These are phyloP conservation scores for Himalopsyche anomala DNA, from an alignment of 2,888 invertebrate genomes.

Conservation along the genomic window DNA sequence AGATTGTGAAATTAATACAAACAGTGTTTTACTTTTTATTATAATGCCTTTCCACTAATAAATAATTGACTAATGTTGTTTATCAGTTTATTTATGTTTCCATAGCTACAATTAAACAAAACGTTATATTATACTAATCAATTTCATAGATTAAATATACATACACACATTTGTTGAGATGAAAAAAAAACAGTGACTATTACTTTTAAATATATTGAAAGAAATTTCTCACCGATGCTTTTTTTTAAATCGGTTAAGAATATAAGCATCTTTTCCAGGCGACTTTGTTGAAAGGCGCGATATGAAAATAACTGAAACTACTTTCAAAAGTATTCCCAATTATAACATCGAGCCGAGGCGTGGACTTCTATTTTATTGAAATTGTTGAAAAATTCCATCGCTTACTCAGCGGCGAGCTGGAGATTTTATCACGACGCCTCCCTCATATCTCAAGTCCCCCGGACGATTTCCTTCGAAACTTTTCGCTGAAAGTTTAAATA, in stretches of 20 bases:
- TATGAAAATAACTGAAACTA: constrained; percentile 33
- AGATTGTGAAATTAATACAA: too few species aligned
- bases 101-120: too few species aligned
- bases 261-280: neutral
- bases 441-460: neutral
- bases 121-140: too few species aligned
- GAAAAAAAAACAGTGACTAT: neutral
- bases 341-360: neutral
- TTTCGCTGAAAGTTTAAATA: constrained; percentile 28
- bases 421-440: constrained; percentile 41
- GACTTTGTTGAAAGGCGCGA: constrained; percentile 8
- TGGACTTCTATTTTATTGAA: constrained; percentile 49
- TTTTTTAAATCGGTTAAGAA: neutral
- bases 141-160: too few species aligned
- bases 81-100: too few species aligned
- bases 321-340: constrained; percentile 49
- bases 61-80: too few species aligned
- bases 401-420: constrained; percentile 33
- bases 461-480: neutral
- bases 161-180: too few species aligned
- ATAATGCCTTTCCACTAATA: too few species aligned
- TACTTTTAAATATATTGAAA: neutral
- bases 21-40: too few species aligned
- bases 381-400: constrained; percentile 51
- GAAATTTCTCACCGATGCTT: neutral